Conservation (phyloP, 2,113 vertebrate genomes). For the Dendrocopos noguchii region DNA sequence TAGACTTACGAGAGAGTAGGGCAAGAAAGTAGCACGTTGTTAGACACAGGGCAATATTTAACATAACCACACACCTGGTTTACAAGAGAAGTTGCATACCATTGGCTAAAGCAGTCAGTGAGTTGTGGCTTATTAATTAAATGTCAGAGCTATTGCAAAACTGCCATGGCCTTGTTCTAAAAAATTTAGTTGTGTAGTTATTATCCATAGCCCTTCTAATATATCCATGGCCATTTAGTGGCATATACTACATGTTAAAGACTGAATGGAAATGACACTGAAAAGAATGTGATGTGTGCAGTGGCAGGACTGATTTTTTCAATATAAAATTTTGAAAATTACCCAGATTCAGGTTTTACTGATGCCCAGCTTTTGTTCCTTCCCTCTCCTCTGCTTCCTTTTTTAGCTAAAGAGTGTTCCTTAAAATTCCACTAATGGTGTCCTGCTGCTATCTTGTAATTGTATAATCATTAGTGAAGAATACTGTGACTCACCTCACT, state of each 20-base stretch:
- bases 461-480: background rate
- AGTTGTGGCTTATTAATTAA: slow-evolving; percentile 15
- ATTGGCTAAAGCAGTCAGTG: slow-evolving; percentile 4
- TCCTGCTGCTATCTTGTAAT: background rate
- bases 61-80: background rate
- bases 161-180: background rate
- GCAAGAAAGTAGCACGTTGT: background rate
- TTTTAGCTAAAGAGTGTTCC: background rate
- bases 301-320: background rate
- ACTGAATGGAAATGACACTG: background rate
- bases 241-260: background rate
- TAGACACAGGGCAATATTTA: slow-evolving; percentile 38
- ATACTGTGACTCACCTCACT: background rate
- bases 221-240: background rate
- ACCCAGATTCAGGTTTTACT: background rate
- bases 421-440: background rate
- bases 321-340: background rate
- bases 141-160: slow-evolving; percentile 27
- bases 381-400: background rate
- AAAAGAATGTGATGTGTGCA: background rate
- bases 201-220: background rate
- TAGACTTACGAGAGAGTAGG: background rate
- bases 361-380: background rate
- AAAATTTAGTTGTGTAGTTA: background rate
- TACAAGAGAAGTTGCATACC: background rate